Evolutionary conservation across 2,797 vertebrate species (phyloP).

Genomic region (Melanotaenia parkinsoni): DNA sequence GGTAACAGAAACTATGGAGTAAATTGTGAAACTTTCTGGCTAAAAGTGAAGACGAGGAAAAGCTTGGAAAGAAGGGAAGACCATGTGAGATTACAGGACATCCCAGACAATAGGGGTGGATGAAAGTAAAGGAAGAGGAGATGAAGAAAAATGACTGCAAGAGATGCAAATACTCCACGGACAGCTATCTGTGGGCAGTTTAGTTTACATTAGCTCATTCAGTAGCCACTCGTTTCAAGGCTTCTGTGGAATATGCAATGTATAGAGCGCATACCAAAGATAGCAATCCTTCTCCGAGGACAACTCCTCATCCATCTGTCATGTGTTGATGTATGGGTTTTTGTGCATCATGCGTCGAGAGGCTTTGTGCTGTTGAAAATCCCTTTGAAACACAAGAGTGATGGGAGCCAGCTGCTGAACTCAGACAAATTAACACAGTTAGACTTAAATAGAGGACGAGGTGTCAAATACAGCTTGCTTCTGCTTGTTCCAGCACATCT

Average conservation of each 20-base stretch:
- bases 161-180: conserved; percentile 37
- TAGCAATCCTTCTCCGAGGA: conserved; percentile 42
- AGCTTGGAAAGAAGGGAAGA: conserved; percentile 25
- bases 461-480: conserved; percentile 9
- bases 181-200: conserved; percentile 36
- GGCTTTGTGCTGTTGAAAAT: conserved; percentile 4
- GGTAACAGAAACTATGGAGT: conserved; percentile 22
- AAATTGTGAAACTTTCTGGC: conserved; percentile 18
- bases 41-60: background rate
- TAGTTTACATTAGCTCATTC: conserved; percentile 67
- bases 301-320: conserved; percentile 59
- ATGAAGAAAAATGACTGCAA: conserved; percentile 22
- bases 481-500: background rate
- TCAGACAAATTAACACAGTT: background rate
- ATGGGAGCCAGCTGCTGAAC: conserved; percentile 34
- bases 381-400: conserved; percentile 18
- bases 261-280: conserved; percentile 46
- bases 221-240: conserved; percentile 50
- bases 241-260: conserved; percentile 31
- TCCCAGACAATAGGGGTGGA: conserved; percentile 23
- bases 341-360: conserved; percentile 25
- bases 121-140: conserved; percentile 50
- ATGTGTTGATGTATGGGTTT: conserved; percentile 58
- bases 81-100: conserved; percentile 18
- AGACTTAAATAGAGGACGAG: conserved; percentile 1